Evolutionary conservation across 2,888 invertebrate genomes (phyloP), one percentile per base, ranked within the genome.

Genomic region (Drosophila neonasuta): DNA sequence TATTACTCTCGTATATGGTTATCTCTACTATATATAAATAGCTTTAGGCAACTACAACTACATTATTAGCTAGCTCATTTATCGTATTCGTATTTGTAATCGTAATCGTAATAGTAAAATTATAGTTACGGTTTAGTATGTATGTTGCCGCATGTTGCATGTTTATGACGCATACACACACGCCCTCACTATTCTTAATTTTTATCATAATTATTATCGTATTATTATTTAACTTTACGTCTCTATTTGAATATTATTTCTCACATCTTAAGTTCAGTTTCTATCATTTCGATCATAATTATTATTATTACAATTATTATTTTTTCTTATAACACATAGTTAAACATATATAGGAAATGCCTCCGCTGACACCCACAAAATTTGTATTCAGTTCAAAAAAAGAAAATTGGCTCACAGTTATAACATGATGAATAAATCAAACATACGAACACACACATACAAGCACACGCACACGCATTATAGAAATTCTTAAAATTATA

Each of bases 81-180:
- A 74, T 69, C 51, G 80, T 61, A 60, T 61, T 66, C 44, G 65
- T 75, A 60, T 57, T 54, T 52, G 71, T 71, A 52, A 68, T 57
- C 50, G 60, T 72, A 51, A 63, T 64, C 46, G 70, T 45, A 44
- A 56, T 51, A 51, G 60, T 50, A 51, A 65, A 30, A 30, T 41
- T 64, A 51, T 61, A 68, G 54, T 64, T 69, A 67, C 75, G 72
- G 50, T 61, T 74, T 70, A 55, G 79, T 80, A 77, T 77, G 74
- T 82, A 85, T 86, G 77, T 86, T 82, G 77, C 68, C 79, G 89
- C 88, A 89, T 88, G 88, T 69, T 89, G 89, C 88, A 88, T 88
- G 88, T 78, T 73, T 77, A 68, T 79, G 71, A 82, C 56, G 77
- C 80, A 79, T 78, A 78, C 75, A 75, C 74, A 72, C 60, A 74